phyloP scores from a whole-genome alignment of 2,113 vertebrate genomes.

The Prunella fulvescens region DNA sequence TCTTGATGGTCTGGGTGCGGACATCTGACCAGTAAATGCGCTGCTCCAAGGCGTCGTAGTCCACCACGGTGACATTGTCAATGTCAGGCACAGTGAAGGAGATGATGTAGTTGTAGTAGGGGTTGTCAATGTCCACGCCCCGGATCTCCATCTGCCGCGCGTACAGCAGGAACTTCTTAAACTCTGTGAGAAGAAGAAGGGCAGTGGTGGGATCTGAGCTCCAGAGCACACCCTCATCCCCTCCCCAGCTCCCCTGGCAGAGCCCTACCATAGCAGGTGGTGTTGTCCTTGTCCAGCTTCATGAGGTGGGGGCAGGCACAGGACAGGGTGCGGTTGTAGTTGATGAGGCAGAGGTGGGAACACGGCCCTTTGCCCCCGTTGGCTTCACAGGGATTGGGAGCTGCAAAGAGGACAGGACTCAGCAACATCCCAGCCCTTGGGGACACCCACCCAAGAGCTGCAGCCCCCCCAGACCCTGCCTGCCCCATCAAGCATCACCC shows the following conservation, averaged over 20 bases:
- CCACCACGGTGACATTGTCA: constrained; percentile 94
- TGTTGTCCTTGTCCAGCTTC: constrained; percentile 89
- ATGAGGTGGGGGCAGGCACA: constrained; percentile 97
- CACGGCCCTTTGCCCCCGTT: constrained; percentile 86
- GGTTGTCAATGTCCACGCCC: constrained; percentile 93
- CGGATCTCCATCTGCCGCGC: constrained; percentile 97
- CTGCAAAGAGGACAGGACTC: constrained; percentile 48
- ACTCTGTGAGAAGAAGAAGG: constrained; percentile 71
- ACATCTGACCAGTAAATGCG: constrained; percentile 98
- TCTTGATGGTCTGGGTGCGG: constrained; percentile 94
- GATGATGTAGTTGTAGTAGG: constrained; percentile 99
- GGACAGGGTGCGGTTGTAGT: constrained; percentile 92
- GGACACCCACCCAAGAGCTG: neutral
- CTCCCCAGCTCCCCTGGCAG: neutral
- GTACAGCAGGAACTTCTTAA: constrained; percentile 94
- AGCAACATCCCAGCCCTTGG: rapidly evolving
- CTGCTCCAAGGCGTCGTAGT: constrained; percentile 90
- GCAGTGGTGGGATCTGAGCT: rapidly evolving
- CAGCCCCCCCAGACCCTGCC: neutral
- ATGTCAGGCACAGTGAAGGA: constrained; percentile 98
- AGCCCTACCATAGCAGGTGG: constrained; percentile 87
- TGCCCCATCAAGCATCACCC: neutral
- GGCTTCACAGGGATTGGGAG: constrained; percentile 90
- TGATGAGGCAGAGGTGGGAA: constrained; percentile 95
- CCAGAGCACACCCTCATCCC: rapidly evolving